phyloP scores from a whole-genome alignment of 2,888 invertebrate genomes.

The Synanthedon andrenaeformis region DNA sequence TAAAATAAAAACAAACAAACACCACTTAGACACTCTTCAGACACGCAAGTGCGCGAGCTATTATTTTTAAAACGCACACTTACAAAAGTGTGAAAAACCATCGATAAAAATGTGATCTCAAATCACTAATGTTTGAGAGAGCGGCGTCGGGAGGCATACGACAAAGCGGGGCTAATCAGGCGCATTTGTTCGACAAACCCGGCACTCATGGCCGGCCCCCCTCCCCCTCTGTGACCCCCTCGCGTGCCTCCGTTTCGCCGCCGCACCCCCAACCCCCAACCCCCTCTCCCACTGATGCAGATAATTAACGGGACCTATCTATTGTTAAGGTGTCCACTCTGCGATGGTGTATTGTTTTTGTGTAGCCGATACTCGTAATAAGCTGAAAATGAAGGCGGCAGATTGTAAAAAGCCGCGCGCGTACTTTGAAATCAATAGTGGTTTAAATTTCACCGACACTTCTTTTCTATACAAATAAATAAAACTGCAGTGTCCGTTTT shows the following conservation, averaged over 20 bases:
- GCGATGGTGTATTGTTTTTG: conserved; percentile 2
- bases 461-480: too few relatives aligned
- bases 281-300: conserved; percentile 27
- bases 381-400: neutral
- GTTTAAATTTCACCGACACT: too few relatives aligned
- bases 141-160: conserved; percentile 13
- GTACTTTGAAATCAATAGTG: too few relatives aligned
- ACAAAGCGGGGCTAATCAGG: conserved; percentile 62
- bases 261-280: conserved; percentile 7
- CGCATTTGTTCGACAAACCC: conserved; percentile 60
- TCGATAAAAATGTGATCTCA: conserved; percentile 9
- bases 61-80: neutral
- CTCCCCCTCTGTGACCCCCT: conserved; percentile 2
- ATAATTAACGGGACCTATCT: conserved; percentile 50
- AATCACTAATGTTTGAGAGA: conserved; percentile 11
- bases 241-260: conserved; percentile 2
- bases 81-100: neutral
- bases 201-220: conserved; percentile 14
- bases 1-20: neutral
- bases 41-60: neutral
- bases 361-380: neutral
- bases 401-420: too few relatives aligned
- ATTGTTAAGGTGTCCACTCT: conserved; percentile 20
- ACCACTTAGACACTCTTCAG: neutral
- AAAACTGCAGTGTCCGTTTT: too few relatives aligned